A percentile compares a stretch with the other conserved stretches of the same genome.
These are phyloP conservation scores for Harpegnathos saltator DNA, from an alignment of 1,140 invertebrate species.

Conservation along the genomic window DNA sequence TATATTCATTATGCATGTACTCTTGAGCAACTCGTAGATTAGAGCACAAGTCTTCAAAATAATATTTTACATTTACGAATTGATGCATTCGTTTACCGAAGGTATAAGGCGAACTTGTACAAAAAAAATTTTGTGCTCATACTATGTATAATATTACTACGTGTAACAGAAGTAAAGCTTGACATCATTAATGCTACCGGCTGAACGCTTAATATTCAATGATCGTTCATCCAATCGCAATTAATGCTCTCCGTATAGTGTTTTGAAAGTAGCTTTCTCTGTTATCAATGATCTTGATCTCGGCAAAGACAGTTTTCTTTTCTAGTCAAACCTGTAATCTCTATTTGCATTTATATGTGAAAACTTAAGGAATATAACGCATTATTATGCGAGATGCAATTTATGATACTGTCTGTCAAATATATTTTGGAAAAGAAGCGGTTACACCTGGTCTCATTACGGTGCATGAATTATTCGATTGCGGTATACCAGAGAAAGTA, in stretches of 20 bases:
- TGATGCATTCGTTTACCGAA: no score
- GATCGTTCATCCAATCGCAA: constrained; percentile 45
- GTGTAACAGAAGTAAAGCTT: constrained; percentile 37
- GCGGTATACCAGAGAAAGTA: constrained; percentile 67
- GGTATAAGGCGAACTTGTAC: no score
- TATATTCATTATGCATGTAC: no score
- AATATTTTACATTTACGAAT: no score
- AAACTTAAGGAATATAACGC: not conserved
- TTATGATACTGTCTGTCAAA: not conserved
- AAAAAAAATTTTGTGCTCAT: not conserved
- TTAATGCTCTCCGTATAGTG: constrained; percentile 53
- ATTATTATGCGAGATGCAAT: not conserved
- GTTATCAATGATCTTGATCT: constrained; percentile 28
- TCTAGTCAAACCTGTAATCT: not conserved
- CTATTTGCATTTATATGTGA: not conserved
- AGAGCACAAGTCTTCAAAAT: no score
- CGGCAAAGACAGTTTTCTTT: not conserved
- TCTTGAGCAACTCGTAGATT: no score
- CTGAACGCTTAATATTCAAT: constrained; percentile 59
- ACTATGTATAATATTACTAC: not conserved
- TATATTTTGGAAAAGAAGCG: constrained; percentile 31
- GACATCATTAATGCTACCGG: no score
- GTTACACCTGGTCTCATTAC: constrained; percentile 43
- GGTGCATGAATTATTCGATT: constrained; percentile 63
- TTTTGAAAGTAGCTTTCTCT: constrained; percentile 69